Percentiles rank a stretch among this genome's conserved stretches.
Evolutionary conservation across 2,888 invertebrate genomes (phyloP).

Genomic region (Thera britannica): DNA sequence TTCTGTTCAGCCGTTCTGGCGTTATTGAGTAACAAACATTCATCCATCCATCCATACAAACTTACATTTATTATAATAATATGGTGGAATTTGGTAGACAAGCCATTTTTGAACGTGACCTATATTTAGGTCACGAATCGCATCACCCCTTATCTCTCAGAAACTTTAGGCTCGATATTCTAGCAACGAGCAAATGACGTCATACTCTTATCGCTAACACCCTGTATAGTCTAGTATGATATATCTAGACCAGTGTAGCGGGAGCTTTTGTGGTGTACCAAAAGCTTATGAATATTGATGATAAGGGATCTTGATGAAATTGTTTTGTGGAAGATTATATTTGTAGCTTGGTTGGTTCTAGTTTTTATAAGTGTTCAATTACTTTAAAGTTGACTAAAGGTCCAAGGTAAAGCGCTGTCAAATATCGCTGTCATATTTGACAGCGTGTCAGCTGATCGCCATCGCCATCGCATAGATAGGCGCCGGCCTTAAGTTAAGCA

Average conservation of each 20-base stretch:
- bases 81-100: neutral
- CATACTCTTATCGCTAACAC: constrained; percentile 28
- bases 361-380: neutral
- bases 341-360: constrained; percentile 4
- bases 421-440: no score
- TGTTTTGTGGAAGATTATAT: constrained; percentile 1
- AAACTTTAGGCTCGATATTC: constrained; percentile 24
- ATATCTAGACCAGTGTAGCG: constrained; percentile 16
- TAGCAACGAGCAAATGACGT: constrained; percentile 17
- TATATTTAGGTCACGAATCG: constrained; percentile 7
- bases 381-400: no score
- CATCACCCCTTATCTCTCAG: constrained; percentile 8
- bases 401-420: no score
- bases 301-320: constrained; percentile 11
- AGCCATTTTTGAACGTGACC: constrained; percentile 3
- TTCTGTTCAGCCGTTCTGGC: no score
- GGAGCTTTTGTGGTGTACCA: constrained; percentile 14
- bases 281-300: constrained; percentile 16
- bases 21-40: no score
- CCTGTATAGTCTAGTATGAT: constrained; percentile 12
- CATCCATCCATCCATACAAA: no score
- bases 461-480: no score
- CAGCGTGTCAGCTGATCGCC: no score
- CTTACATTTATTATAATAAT: no score
- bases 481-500: no score